These are phyloP conservation scores for Drosophila oshimai DNA, from an alignment of 1,140 invertebrate genomes.

Conservation along the genomic window DNA sequence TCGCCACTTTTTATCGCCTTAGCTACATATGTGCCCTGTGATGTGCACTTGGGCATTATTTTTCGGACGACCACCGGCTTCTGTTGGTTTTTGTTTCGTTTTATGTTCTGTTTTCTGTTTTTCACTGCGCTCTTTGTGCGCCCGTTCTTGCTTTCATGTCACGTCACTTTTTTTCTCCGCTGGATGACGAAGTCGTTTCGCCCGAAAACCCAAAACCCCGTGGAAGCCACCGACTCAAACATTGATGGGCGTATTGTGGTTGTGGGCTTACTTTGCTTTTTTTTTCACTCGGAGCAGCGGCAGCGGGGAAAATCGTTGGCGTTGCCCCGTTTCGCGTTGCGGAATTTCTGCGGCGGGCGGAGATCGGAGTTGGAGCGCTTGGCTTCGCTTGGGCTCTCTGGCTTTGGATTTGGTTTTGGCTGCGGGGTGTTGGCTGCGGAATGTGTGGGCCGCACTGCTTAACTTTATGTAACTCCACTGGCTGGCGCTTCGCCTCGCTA, in stretches of 20 bases:
- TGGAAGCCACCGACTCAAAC: constrained; percentile 33
- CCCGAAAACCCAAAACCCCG: constrained; percentile 22
- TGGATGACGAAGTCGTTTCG: constrained; percentile 77
- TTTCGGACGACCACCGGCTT: constrained; percentile 55
- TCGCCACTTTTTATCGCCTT: constrained; percentile 25
- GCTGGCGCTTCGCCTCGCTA: constrained; percentile 36
- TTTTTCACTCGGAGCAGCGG: constrained; percentile 26
- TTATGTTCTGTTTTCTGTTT: constrained; percentile 31
- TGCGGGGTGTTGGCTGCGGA: constrained; percentile 70
- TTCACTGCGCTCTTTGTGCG: constrained; percentile 38
- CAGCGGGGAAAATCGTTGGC: background rate
- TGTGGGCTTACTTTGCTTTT: constrained; percentile 45
- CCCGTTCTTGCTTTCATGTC: constrained; percentile 70
- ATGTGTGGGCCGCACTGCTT: constrained; percentile 34
- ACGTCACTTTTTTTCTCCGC: constrained; percentile 66
- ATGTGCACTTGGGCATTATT: constrained; percentile 30
- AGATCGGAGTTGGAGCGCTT: constrained; percentile 23
- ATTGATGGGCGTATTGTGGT: constrained; percentile 38
- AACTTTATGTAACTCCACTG: constrained; percentile 59
- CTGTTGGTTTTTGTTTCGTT: constrained; percentile 31
- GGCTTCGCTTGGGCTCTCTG: constrained; percentile 9
- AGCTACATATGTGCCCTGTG: background rate
- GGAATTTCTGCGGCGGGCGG: constrained; percentile 23
- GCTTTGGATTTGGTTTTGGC: constrained; percentile 7
- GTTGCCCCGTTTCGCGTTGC: constrained; percentile 6